Evolutionary conservation across 2,888 invertebrate genomes (phyloP).

Genomic region (Trichacis sp.): DNA sequence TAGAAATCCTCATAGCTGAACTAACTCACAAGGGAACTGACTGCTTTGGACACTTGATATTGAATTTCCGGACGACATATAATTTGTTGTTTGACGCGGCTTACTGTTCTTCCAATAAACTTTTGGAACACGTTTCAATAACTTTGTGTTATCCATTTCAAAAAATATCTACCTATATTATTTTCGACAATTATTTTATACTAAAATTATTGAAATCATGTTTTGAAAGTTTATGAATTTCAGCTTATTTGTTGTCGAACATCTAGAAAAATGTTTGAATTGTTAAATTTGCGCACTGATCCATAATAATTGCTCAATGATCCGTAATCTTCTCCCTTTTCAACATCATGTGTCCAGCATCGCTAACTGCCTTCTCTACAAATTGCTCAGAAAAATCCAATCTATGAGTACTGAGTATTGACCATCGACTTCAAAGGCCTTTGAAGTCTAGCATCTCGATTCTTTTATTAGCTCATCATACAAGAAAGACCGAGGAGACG

Average conservation of each 20-base stretch:
- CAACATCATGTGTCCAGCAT: slow-evolving; percentile 23
- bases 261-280: too few species aligned
- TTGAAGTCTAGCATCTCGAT: slow-evolving; percentile 48
- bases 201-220: too few species aligned
- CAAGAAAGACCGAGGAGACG: slow-evolving; percentile 22
- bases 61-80: background rate
- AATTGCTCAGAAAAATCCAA: slow-evolving; percentile 52
- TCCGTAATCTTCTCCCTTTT: background rate
- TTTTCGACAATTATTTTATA: too few species aligned
- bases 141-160: too few species aligned
- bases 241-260: too few species aligned
- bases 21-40: background rate
- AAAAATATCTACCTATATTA: too few species aligned
- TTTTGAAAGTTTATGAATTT: too few species aligned
- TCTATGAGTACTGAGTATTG: slow-evolving; percentile 53
- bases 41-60: background rate
- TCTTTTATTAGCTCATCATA: slow-evolving; percentile 35
- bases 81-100: too few species aligned
- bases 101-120: too few species aligned
- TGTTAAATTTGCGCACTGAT: too few species aligned
- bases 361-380: slow-evolving; percentile 34
- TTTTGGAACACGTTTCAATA: too few species aligned
- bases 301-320: too few species aligned
- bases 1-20: background rate
- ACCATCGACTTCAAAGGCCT: slow-evolving; percentile 52